Evolutionary conservation across 92 coral and sea anemone species (phyloP).

Genomic region (Pocillopora meandrina): DNA sequence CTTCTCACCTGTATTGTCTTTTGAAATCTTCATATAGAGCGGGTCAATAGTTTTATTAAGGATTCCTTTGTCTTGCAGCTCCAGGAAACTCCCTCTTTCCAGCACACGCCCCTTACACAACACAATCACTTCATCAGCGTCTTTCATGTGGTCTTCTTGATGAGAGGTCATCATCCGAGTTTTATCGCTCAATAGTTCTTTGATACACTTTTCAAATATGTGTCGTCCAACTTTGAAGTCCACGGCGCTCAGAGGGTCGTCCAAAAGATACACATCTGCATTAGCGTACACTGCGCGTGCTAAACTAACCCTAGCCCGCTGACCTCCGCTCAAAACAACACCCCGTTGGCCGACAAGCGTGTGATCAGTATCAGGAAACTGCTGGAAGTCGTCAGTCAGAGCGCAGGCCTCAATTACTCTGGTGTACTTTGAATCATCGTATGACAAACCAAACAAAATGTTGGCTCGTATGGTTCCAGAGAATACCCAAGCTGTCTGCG

Average conservation of each 20-base stretch:
- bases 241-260: constrained; percentile 22
- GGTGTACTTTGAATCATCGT: neutral
- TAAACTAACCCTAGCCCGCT: constrained; percentile 12
- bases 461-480: constrained; percentile 19
- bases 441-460: constrained; percentile 22
- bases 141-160: no score
- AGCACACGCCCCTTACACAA: constrained; percentile 3
- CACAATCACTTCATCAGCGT: neutral
- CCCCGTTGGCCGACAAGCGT: constrained; percentile 18
- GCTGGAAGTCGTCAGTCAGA: constrained; percentile 1
- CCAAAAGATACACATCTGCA: constrained; percentile 10
- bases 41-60: neutral
- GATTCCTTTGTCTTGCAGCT: neutral
- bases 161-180: no score
- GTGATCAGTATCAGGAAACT: constrained; percentile 9
- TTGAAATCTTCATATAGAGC: neutral
- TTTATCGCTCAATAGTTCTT: neutral
- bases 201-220: constrained; percentile 5
- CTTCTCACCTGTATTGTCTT: neutral
- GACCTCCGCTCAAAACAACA: constrained; percentile 13
- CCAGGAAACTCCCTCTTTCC: neutral
- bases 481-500: constrained; percentile 14
- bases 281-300: constrained; percentile 27
- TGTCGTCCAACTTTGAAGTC: constrained; percentile 1
- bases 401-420: constrained; percentile 9